phyloP scores from a whole-genome alignment of 2,113 vertebrate species.

The Piaya cayana region DNA sequence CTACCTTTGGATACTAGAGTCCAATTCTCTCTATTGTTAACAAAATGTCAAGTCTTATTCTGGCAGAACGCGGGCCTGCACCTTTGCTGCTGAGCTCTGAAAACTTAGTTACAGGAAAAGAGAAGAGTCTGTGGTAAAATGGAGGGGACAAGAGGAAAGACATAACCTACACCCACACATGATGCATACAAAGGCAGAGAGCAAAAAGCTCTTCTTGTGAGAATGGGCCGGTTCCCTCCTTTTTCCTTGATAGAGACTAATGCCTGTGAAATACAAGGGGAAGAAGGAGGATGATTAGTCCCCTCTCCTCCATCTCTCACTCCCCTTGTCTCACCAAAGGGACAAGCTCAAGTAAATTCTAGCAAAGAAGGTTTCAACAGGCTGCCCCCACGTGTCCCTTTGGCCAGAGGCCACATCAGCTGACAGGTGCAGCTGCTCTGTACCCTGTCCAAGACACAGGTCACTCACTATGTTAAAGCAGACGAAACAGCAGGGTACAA shows the following conservation, averaged over 20 bases:
- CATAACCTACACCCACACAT: neutral
- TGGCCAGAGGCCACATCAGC: neutral
- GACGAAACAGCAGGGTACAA: neutral
- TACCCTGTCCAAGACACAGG: neutral
- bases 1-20: neutral
- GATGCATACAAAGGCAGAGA: neutral
- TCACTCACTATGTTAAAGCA: neutral
- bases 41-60: neutral
- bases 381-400: neutral
- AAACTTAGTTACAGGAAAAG: neutral
- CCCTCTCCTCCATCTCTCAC: neutral
- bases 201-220: neutral
- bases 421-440: fast-evolving
- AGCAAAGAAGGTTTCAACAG: neutral
- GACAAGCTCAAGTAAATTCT: neutral
- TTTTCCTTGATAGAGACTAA: neutral
- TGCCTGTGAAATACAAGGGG: neutral
- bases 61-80: neutral
- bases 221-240: neutral
- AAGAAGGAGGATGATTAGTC: neutral
- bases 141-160: neutral
- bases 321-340: neutral
- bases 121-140: neutral
- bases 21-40: neutral
- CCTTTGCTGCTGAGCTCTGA: neutral